Conservation (phyloP, 2,888 invertebrate species). For the Agriopis leucophaearia region DNA sequence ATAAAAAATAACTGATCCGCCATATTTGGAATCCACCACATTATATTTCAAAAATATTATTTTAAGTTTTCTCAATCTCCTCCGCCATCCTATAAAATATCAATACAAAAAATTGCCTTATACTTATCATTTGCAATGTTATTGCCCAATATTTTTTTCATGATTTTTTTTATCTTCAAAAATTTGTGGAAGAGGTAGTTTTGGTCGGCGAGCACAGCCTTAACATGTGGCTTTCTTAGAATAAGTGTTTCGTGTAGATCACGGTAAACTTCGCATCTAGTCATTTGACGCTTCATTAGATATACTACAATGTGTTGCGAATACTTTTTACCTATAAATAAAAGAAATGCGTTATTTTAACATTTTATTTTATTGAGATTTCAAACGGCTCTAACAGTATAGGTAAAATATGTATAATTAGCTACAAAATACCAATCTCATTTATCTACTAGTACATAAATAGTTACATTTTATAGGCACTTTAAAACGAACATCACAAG, state of each 20-base stretch:
- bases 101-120: no score
- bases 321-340: conserved; percentile 32
- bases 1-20: no score
- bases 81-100: no score
- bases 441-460: conserved; percentile 41
- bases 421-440: conserved; percentile 46
- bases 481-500: conserved; percentile 42
- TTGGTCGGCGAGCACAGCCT: no score
- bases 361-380: conserved; percentile 54
- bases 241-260: conserved; percentile 24
- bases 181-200: no score
- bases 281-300: conserved; percentile 20
- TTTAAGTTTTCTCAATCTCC: no score
- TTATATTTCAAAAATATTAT: no score
- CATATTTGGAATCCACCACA: no score
- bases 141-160: no score
- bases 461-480: conserved; percentile 55
- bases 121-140: no score
- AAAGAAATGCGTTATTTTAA: conserved; percentile 35
- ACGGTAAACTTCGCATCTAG: conserved; percentile 18
- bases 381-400: conserved; percentile 51
- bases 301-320: conserved; percentile 13
- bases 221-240: neutral
- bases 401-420: conserved; percentile 31
- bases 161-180: no score